phyloP scores from a whole-genome alignment of 2,113 vertebrate species.

The Regulus satrapa region DNA sequence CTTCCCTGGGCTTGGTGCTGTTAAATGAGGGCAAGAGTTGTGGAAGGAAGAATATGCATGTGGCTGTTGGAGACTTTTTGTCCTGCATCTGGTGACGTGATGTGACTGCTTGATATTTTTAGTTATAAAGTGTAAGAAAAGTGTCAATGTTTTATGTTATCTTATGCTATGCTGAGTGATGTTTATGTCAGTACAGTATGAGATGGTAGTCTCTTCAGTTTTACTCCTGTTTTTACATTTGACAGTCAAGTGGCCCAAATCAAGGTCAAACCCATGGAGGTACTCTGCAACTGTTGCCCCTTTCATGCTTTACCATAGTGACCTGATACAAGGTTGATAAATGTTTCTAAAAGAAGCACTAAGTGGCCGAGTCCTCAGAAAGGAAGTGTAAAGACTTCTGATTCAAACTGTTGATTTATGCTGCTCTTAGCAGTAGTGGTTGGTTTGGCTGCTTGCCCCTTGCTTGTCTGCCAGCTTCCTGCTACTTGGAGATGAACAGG shows the following conservation, averaged over 20 bases:
- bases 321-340: slow-evolving; percentile 1
- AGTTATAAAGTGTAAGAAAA: neutral
- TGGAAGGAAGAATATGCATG: rapidly evolving
- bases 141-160: neutral
- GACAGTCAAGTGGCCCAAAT: neutral
- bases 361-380: neutral
- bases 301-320: neutral
- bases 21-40: neutral
- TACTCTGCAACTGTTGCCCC: neutral
- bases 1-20: neutral
- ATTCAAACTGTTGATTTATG: slow-evolving; percentile 40
- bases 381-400: neutral
- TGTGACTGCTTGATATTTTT: neutral
- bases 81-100: neutral
- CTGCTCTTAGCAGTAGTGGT: neutral
- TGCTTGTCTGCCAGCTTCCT: slow-evolving; percentile 24
- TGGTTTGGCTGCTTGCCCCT: slow-evolving; percentile 46
- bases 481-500: neutral
- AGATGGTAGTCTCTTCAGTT: neutral
- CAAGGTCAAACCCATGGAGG: neutral
- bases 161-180: neutral
- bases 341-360: slow-evolving; percentile 9
- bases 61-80: neutral
- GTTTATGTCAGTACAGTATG: neutral
- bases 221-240: neutral